Base-by-base conservation (phyloP, 2,888 invertebrate genomes). In the Nowickia ferox region DNA sequence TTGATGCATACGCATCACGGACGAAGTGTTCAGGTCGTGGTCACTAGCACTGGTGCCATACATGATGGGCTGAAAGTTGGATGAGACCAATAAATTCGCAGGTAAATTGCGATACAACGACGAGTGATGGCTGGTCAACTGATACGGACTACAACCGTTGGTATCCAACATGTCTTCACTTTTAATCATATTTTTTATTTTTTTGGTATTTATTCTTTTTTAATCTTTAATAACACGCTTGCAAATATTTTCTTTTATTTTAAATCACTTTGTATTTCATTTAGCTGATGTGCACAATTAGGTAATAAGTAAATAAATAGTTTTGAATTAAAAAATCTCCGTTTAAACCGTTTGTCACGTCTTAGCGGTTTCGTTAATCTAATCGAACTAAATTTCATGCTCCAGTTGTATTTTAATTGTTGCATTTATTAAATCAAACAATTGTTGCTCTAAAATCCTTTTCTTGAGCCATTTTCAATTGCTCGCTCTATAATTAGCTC, bases 101-200 rank as follows among this genome's bases (percentile, higher is more conserved):
- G 89, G 84, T 68, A 90, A 77, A 55, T 88, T 87, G 40, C 92
- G 91, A 87, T 92, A 93, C 51, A 91, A 84, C 17, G 69, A 75
- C 65, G 87, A 86, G 66, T 89, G 87, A 71, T 88, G 88, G 65
- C 53, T 71, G 61, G 66, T 66, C 22, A 87, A 86, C 38, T 87
- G 57, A 80, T 88, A 87, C 2, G 83, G 61, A 8, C 84, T 61
- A 68, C 87, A 87, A 42, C 87, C 87, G 9, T 88, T 88, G 61
- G 89, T 59, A 59, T 92, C 92, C 53, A 90, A 88, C 80, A 90
- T 87, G 75, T 92, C 92, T 89, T 92, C 92, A 89, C 91, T 92
- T 89, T 92, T 92, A 44, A 92, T 92, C 92, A 92, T 13, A 9
- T 74, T 61, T 68, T 9, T 66, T 46, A 76, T 75, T 46, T 86